These are phyloP conservation scores for Aspidapion aeneum DNA, from an alignment of 2,888 invertebrate genomes.

Conservation along the genomic window DNA sequence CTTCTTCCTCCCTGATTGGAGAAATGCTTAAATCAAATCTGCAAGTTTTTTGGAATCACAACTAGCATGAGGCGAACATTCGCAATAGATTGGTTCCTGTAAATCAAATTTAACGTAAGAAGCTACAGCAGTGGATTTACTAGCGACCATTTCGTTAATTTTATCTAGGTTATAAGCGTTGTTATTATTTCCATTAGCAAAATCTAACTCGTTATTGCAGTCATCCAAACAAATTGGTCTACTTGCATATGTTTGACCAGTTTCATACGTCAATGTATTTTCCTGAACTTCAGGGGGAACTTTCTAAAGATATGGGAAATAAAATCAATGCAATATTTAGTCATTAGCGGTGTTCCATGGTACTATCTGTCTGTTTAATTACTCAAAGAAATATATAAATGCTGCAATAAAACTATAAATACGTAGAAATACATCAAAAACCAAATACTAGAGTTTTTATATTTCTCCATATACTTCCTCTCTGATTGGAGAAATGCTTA, in stretches of 20 bases:
- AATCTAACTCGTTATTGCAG: slow-evolving; percentile 11
- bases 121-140: slow-evolving; percentile 5
- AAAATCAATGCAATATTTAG: no score
- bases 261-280: slow-evolving; percentile 13
- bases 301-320: no score
- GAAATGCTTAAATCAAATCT: slow-evolving; percentile 23
- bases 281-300: slow-evolving; percentile 11
- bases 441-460: no score
- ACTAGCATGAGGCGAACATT: slow-evolving; percentile 20
- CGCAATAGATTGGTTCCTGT: slow-evolving; percentile 30
- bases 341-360: no score
- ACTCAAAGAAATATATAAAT: no score
- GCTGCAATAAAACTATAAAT: no score
- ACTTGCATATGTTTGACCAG: slow-evolving; percentile 41
- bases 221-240: slow-evolving; percentile 30
- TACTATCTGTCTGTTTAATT: no score
- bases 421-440: no score
- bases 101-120: slow-evolving; percentile 1
- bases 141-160: not conserved
- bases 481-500: slow-evolving; percentile 29
- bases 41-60: slow-evolving; percentile 5
- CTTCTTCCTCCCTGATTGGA: slow-evolving; percentile 36
- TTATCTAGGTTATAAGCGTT: slow-evolving; percentile 4
- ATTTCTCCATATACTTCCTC: slow-evolving; percentile 35
- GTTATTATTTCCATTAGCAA: slow-evolving; percentile 14